Evolutionary conservation across 2,113 vertebrate genomes (phyloP), one percentile per base, ranked within the genome.

Genomic region (Pseudonaja textilis): DNA sequence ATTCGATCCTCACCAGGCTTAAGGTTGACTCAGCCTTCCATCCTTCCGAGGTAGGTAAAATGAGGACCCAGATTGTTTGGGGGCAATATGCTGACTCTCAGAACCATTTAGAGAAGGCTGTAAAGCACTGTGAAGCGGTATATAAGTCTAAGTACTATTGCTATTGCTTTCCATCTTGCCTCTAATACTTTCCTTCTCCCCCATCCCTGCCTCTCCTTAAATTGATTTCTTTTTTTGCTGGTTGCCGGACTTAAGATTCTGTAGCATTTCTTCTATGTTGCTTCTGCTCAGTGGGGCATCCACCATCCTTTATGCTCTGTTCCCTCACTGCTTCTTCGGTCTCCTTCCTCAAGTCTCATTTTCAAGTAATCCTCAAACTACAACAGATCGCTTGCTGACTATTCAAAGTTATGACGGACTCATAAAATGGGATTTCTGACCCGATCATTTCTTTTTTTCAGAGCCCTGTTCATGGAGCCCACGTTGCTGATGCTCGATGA

Each of bases 401-500:
- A 16, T 69, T n/a, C 64, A 69, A 16, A 69, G 64, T 16, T 69
- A 18, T 69, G 64, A 69, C 2, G 1, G 29, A 69, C 64, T 69
- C 12, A 2, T n/a, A 69, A 69, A 69, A 69, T 69, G 29, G 4
- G 64, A 69, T 29, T 69, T 69, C 64, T 34, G 64, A 69, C 64
- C 29, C 0, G 2, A 34, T 34, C 64, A 34, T 34, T 69, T 69
- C 10, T 14, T 29, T n/a, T 25, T 87, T 89, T 11, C 95, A 99
- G 99, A 96, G 99, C 99, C 0, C 97, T 99, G 90, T 99, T 99
- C 94, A 98, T 99, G 99, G 99, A 99, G 86, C 98, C 99, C 25
- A 99, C 99, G 0, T 95, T 99, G 74, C 95, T 99, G 94, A 99
- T 99, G 99, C 94, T 99, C 97, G 99, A 99, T 0, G 99, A 99